These are phyloP conservation scores for Adelges cooleyi DNA, from an alignment of 1,140 invertebrate genomes.

Conservation along the genomic window DNA sequence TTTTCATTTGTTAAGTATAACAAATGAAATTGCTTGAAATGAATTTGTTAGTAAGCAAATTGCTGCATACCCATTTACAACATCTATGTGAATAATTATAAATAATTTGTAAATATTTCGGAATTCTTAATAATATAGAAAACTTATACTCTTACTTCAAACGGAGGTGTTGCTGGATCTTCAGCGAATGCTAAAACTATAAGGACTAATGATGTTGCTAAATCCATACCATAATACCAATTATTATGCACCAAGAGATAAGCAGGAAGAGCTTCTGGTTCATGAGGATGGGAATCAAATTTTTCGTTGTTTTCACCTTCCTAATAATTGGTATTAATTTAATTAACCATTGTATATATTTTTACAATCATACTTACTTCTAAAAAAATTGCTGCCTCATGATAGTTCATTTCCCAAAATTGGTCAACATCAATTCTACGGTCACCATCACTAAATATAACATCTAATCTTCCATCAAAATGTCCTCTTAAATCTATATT, in stretches of 20 bases:
- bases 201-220: slow-evolving; percentile 63
- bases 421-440: slow-evolving; percentile 21
- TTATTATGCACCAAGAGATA: slow-evolving; percentile 79
- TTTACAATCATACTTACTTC: slow-evolving; percentile 52
- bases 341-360: no score
- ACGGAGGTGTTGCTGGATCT: slow-evolving; percentile 61
- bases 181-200: slow-evolving; percentile 70
- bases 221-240: slow-evolving; percentile 76
- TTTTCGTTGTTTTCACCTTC: slow-evolving; percentile 90
- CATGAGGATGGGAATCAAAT: slow-evolving; percentile 76
- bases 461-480: slow-evolving; percentile 12
- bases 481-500: slow-evolving; percentile 22
- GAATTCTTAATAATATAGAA: no score
- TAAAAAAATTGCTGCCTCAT: slow-evolving; percentile 77
- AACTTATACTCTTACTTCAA: slow-evolving; percentile 46
- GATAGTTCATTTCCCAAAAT: slow-evolving; percentile 77
- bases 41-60: no score
- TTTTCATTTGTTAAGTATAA: no score
- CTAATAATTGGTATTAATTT: slow-evolving; percentile 40
- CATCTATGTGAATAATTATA: no score
- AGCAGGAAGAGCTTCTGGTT: slow-evolving; percentile 68
- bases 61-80: no score
- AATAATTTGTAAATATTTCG: no score
- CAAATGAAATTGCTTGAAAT: no score
- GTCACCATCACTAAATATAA: slow-evolving; percentile 24